Percentiles rank a stretch among this genome's conserved stretches.
phyloP scores from a whole-genome alignment of 2,888 invertebrate species.

The Leucoptera coffeella region DNA sequence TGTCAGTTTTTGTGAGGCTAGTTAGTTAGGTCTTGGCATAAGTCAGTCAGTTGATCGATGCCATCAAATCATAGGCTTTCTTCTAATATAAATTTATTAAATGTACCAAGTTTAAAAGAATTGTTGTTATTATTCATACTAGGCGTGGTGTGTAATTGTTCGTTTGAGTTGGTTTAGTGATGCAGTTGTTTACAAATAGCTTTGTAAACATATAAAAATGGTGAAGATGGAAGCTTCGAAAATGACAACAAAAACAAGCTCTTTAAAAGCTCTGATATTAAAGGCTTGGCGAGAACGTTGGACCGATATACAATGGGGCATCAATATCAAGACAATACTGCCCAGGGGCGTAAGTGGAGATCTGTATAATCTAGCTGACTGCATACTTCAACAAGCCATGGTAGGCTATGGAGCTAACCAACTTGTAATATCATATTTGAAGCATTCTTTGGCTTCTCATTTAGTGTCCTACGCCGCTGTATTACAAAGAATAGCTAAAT shows the following conservation, averaged over 20 bases:
- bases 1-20: too few relatives aligned
- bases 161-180: too few relatives aligned
- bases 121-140: too few relatives aligned
- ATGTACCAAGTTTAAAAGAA: too few relatives aligned
- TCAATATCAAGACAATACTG: constrained; percentile 87
- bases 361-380: constrained; percentile 87
- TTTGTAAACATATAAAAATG: too few relatives aligned
- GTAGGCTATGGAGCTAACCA: constrained; percentile 91
- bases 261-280: constrained; percentile 70
- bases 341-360: constrained; percentile 90
- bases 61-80: too few relatives aligned
- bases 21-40: too few relatives aligned
- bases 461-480: constrained; percentile 89
- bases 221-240: constrained; percentile 66
- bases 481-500: constrained; percentile 80
- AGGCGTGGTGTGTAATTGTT: too few relatives aligned
- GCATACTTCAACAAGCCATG: constrained; percentile 88
- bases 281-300: constrained; percentile 93
- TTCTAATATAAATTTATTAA: too few relatives aligned
- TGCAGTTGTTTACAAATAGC: too few relatives aligned
- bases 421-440: constrained; percentile 84
- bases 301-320: constrained; percentile 94
- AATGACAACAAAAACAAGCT: constrained; percentile 78
- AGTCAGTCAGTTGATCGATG: too few relatives aligned
- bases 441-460: constrained; percentile 86